phyloP scores from a whole-genome alignment of 2,888 invertebrate genomes.

The Crossocerus cetratus region DNA sequence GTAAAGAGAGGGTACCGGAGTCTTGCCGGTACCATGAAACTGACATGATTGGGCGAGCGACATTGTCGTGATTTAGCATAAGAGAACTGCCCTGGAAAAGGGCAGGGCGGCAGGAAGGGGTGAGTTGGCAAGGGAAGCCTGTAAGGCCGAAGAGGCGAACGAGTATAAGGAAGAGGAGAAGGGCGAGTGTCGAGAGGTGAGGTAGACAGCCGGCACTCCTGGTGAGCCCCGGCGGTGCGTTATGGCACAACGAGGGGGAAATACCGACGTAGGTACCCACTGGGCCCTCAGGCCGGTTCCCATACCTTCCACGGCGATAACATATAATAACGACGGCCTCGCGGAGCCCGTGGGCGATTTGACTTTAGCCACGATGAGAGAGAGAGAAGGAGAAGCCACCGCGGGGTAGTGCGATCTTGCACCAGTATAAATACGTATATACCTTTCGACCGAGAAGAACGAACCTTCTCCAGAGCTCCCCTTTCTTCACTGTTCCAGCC shows the following conservation, averaged over 20 bases:
- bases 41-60: conserved; percentile 48
- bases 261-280: conserved; percentile 60
- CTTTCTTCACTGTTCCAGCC: conserved; percentile 21
- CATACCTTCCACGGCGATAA: conserved; percentile 75
- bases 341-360: conserved; percentile 70
- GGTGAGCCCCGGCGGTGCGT: conserved; percentile 65
- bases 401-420: conserved; percentile 51
- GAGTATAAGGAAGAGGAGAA: conserved; percentile 14
- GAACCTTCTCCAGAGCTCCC: neutral
- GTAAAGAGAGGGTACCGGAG: neutral
- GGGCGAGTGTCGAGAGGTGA: conserved; percentile 20
- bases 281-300: conserved; percentile 70
- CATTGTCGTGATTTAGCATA: conserved; percentile 58
- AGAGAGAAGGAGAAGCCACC: conserved; percentile 48
- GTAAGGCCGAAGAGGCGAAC: conserved; percentile 23
- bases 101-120: conserved; percentile 26
- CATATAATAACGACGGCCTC: conserved; percentile 75
- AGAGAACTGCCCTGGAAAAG: conserved; percentile 53
- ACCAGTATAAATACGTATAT: conserved; percentile 30
- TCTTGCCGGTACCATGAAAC: conserved; percentile 23
- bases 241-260: conserved; percentile 66
- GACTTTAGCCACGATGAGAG: conserved; percentile 65
- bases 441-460: conserved; percentile 16
- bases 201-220: conserved; percentile 34
- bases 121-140: conserved; percentile 32